Evolutionary conservation across 1,140 invertebrate species (phyloP).

Genomic region (Phymorhynchus buccinoides): DNA sequence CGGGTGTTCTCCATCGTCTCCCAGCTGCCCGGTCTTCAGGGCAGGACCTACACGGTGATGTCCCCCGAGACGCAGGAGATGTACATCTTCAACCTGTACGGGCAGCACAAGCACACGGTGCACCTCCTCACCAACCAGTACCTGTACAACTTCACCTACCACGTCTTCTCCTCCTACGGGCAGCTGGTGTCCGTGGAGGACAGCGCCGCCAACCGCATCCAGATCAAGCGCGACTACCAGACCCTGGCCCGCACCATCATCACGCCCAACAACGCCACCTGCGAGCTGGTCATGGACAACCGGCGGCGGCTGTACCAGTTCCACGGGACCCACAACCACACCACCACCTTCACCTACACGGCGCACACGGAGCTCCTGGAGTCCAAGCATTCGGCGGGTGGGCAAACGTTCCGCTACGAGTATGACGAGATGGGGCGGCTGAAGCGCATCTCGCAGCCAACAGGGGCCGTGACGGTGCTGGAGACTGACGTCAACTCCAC

Average conservation of each 20-base stretch:
- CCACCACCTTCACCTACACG: slow-evolving; percentile 94
- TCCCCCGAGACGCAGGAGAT: slow-evolving; percentile 92
- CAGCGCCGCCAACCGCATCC: slow-evolving; percentile 89
- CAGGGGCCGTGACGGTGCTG: slow-evolving; percentile 88
- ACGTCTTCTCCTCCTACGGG: slow-evolving; percentile 96
- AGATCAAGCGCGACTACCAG: slow-evolving; percentile 83
- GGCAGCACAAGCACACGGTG: slow-evolving; percentile 92
- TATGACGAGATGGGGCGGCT: slow-evolving; percentile 90
- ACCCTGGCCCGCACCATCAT: slow-evolving; percentile 88
- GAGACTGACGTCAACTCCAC: slow-evolving; percentile 72
- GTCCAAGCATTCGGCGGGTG: slow-evolving; percentile 80
- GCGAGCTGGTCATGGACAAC: slow-evolving; percentile 84
- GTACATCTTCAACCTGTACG: slow-evolving; percentile 96
- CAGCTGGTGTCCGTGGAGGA: slow-evolving; percentile 94
- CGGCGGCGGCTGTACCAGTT: slow-evolving; percentile 92
- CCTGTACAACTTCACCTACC: slow-evolving; percentile 94
- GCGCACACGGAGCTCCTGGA: slow-evolving; percentile 88
- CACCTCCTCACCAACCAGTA: slow-evolving; percentile 94
- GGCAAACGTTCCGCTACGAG: slow-evolving; percentile 90
- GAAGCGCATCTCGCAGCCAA: slow-evolving; percentile 87
- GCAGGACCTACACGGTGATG: slow-evolving; percentile 92
- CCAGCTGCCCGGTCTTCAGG: slow-evolving; percentile 89
- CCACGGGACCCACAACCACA: slow-evolving; percentile 91
- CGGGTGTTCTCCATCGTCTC: slow-evolving; percentile 92
- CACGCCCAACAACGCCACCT: slow-evolving; percentile 94